Base-by-base conservation (phyloP, 2,797 vertebrate species). In the Pangasius mekongensis region DNA sequence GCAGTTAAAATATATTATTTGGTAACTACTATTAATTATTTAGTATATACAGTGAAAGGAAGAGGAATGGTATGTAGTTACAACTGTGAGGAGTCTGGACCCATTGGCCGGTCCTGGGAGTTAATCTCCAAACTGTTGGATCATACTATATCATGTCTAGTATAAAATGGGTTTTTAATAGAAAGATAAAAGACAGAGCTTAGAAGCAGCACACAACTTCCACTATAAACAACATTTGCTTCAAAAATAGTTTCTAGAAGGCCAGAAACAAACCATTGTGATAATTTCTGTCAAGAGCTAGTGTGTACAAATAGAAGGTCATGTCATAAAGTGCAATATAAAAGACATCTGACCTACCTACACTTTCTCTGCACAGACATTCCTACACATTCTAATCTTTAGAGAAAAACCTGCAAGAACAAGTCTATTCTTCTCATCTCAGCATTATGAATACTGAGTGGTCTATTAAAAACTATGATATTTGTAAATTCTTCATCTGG, bases 191-290 rank as follows among this genome's bases (percentile, higher is more conserved):
- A 64, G 60, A 64, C 3, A 54, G 83, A 84, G 47, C 69, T 84
- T 54, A 36, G 64, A 84, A 84, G 54, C 64, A 83, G 43, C 20
- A 87, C 86, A 74, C 89, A 91, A 92, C 93, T 94, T 95, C 94
- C 92, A 94, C 92, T 92, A 93, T 93, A 64, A 60, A 83, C n/a
- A 56, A 58, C 7, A 80, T 3, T 78, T 82, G 93, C 93, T 93
- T 94, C 93, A 96, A 94, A 95, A 91, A 85, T 91, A 93, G 91
- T 93, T 95, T 90, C 87, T 86, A 92, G 93, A 94, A 95, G 92
- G 93, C 92, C 94, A 94, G 90, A 62, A 91, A 94, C 90, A 92
- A 95, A 91, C 94, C 94, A 93, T 93, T 95, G 27, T 83, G 81
- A 85, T 77, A 67, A 83, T 67, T 84, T 74, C 83, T 60, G 71